Evolutionary conservation across 1,140 invertebrate genomes (phyloP).

Genomic region (Euglossa dilemma): DNA sequence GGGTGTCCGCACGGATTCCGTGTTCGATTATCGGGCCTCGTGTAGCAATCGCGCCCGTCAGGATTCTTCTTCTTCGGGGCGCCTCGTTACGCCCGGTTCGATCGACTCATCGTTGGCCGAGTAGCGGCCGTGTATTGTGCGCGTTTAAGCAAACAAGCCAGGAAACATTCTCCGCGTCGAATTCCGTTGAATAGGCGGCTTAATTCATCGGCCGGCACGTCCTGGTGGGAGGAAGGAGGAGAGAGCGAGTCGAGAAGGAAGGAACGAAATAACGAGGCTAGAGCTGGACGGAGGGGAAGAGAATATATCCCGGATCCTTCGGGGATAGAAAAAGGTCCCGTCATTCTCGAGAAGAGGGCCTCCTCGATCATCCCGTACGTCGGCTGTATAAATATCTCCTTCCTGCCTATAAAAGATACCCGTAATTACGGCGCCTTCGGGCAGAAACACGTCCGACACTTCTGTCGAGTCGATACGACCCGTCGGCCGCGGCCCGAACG

Average conservation of each 20-base stretch:
- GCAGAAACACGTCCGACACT: constrained; percentile 75
- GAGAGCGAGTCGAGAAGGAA: no score
- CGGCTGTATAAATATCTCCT: constrained; percentile 81
- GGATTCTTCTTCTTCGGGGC: constrained; percentile 51
- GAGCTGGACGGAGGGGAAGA: background rate
- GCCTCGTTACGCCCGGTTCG: constrained; percentile 54
- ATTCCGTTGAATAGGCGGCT: constrained; percentile 64
- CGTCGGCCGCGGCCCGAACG: background rate
- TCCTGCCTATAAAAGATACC: constrained; percentile 78
- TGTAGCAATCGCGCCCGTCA: constrained; percentile 51
- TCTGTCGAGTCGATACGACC: constrained; percentile 59
- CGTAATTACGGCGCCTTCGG: constrained; percentile 77
- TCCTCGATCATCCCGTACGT: constrained; percentile 79
- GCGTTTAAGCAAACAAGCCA: constrained; percentile 63
- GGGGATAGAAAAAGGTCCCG: constrained; percentile 71
- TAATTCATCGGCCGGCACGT: constrained; percentile 54
- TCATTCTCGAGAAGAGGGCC: constrained; percentile 73
- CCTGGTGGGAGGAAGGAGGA: no score
- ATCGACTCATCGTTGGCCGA: constrained; percentile 35
- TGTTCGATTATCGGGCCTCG: constrained; percentile 33
- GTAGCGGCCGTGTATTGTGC: constrained; percentile 52
- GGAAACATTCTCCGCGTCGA: constrained; percentile 55
- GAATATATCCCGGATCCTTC: constrained; percentile 10
- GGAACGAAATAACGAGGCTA: constrained; percentile 51
- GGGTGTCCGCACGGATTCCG: constrained; percentile 19